phyloP scores from a whole-genome alignment of 2,113 vertebrate genomes.

The Oreamnos americanus region DNA sequence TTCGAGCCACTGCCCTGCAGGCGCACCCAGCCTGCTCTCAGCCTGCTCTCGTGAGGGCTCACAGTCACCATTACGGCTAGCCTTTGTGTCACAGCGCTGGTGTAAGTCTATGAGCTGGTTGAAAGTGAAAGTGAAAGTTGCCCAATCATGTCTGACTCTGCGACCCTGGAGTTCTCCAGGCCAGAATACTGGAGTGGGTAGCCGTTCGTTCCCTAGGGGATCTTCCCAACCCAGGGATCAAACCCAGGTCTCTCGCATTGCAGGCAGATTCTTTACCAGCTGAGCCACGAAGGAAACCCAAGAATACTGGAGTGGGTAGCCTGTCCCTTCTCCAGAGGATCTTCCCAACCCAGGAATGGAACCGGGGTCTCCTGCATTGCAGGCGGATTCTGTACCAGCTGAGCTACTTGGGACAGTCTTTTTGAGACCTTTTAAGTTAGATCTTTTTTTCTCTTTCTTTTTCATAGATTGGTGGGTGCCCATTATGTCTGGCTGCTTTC shows the following conservation, averaged over 20 bases:
- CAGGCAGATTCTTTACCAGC: background rate
- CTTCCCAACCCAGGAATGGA: background rate
- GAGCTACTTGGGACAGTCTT: background rate
- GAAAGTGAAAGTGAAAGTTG: background rate
- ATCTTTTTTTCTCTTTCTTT: background rate
- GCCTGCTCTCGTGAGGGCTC: background rate
- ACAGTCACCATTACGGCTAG: fast-evolving
- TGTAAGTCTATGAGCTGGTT: fast-evolving
- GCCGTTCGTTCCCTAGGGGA: background rate
- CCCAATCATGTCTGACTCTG: background rate
- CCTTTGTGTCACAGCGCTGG: background rate
- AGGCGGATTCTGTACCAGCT: background rate
- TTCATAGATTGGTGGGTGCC: background rate
- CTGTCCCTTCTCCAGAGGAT: background rate
- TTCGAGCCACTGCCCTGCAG: background rate
- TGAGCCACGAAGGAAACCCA: background rate
- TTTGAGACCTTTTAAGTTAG: background rate
- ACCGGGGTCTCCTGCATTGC: background rate
- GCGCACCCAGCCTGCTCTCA: background rate
- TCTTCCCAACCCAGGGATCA: background rate
- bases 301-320: background rate
- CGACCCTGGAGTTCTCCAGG: fast-evolving
- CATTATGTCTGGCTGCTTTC: background rate
- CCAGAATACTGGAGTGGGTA: background rate
- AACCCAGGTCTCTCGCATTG: fast-evolving